Evolutionary conservation across 1,140 invertebrate species (phyloP), one percentile per base, ranked within the genome.

Genomic region (Ips typographus): DNA sequence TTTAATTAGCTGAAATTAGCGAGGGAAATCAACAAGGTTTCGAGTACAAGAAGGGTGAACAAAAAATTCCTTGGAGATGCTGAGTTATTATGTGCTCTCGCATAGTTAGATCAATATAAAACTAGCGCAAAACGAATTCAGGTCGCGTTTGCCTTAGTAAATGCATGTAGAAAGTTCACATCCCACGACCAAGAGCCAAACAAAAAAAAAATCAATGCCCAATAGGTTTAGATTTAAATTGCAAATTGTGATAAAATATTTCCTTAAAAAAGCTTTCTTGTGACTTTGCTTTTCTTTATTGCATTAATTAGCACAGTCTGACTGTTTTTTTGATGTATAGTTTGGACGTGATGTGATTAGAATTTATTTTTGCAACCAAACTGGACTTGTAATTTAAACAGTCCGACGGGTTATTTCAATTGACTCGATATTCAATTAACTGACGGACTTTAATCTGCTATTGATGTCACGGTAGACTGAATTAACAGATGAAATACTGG

Each of bases 1-100:
- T 49, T 49, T 49, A 49, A 49, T 49, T 49, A 49, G 44, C 44
- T 8, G 44, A 49, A 49, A 49, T 49, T 49, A 49, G 44, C 44
- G 22, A 49, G 44, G 22, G 44, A 49, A 8, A 22, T 22, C 44
- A 49, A 22, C 22, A 22, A 22, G 22, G 22, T 22, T 22, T 22
- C 22, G 22, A 22, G 22, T 22, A 22, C 22, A 22, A 22, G 22
- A 22, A 22, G 22, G 22, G 22, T 22, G 22, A 22, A 22, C 22
- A 22, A 22, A 22, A 22, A 22, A 22, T 22, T 22, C 22, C 22
- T 22, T 22, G 22, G 22, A 22, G 22, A 22, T 22, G 22, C 22
- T 22, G 22, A 22, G 22, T 22, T 22, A 22, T 22, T 22, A 22
- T 22, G 22, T 22, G 22, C 22, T 22, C 22, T 22, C 22, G 22